Percentiles rank a stretch among this genome's conserved stretches.
Conservation (phyloP, 2,113 vertebrate species). For the Laticauda laticaudata region DNA sequence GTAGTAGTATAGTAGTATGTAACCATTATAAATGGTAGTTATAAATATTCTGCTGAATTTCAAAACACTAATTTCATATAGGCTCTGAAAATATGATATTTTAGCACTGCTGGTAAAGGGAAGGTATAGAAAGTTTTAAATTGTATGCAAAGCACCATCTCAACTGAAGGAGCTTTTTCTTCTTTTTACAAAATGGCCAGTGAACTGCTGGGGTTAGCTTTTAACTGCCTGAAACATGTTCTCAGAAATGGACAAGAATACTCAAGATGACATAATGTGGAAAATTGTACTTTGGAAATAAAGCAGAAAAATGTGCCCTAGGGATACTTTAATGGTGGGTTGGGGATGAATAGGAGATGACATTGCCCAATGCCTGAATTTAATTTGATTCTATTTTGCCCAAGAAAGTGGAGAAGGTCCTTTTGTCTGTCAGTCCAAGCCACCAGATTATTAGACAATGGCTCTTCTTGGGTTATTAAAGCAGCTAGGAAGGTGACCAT, state of each 20-base stretch:
- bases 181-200: background rate
- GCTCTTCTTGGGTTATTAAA: background rate
- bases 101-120: background rate
- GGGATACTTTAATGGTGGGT: background rate
- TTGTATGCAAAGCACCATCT: background rate
- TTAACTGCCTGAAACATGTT: background rate
- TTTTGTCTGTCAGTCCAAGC: background rate
- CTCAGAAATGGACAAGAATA: background rate
- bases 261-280: background rate
- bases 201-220: background rate
- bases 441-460: background rate
- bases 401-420: background rate
- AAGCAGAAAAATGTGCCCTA: background rate
- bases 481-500: background rate
- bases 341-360: background rate
- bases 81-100: background rate
- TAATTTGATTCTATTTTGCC: background rate
- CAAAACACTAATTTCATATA: background rate
- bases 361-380: background rate
- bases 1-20: background rate
- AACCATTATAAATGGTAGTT: background rate
- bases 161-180: background rate
- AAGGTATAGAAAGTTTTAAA: background rate
- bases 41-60: background rate
- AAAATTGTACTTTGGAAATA: background rate